Evolutionary conservation across 2,113 vertebrate species (phyloP).

Genomic region (Bubo bubo): DNA sequence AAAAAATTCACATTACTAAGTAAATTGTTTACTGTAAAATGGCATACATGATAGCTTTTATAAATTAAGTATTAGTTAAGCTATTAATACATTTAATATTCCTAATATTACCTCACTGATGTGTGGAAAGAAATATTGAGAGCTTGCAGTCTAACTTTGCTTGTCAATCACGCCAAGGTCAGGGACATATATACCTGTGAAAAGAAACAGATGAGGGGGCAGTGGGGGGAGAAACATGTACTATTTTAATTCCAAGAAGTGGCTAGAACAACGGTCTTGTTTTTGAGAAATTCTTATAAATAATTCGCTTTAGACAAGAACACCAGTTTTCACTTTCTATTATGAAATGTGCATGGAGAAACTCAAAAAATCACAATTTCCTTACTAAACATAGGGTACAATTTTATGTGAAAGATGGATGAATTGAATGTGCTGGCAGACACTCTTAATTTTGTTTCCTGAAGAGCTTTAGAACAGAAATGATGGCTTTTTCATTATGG

Average conservation of each 20-base stretch:
- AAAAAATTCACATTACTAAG: not conserved
- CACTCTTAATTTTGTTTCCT: constrained; percentile 53
- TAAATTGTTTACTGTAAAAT: not conserved
- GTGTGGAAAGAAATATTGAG: not conserved
- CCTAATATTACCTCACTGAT: not conserved
- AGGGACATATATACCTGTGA: not conserved
- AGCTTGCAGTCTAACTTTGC: not conserved
- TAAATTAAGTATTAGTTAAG: not conserved
- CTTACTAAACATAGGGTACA: constrained; percentile 16
- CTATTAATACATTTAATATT: not conserved
- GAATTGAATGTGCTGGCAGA: constrained; percentile 41
- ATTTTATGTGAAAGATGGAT: constrained; percentile 55
- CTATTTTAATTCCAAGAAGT: not conserved
- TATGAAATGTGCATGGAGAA: not conserved
- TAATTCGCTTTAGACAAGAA: constrained; percentile 2
- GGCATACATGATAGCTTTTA: not conserved
- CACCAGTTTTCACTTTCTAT: not conserved
- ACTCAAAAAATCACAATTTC: constrained; percentile 5
- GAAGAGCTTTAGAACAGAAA: constrained; percentile 58
- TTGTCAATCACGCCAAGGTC: not conserved
- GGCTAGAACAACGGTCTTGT: not conserved
- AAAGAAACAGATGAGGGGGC: not conserved
- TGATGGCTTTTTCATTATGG: constrained; percentile 57
- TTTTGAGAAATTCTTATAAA: constrained; percentile 20
- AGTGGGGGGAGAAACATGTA: not conserved